Base-by-base conservation (phyloP, 2,113 vertebrate genomes). In the Marcusenius ussheri region DNA sequence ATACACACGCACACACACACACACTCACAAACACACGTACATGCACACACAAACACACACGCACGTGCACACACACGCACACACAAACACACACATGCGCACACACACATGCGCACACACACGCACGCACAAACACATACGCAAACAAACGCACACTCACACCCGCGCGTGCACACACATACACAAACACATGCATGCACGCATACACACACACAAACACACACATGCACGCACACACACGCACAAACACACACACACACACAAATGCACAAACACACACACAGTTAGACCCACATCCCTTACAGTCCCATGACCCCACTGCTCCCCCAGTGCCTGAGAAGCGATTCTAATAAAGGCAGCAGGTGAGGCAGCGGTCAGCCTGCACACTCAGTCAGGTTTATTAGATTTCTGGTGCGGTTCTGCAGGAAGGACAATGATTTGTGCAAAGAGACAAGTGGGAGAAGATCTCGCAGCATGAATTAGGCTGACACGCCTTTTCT, bases 1-100 rank as follows among this genome's bases (percentile, higher is more conserved):
- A 47, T 7, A 9, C 1, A 47, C 8, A 10, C 47, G 9, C 46
- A 2, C 47, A 0, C 47, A 9, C 47, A 0, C 1, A 10, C 47
- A 10, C 9, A 2, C 8, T 9, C 8, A 47, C 47, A 47, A 1
- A 47, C 8, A 47, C 47, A 10, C 1, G 0, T 1, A 10, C 47
- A 47, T 1, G 0, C 46, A 10, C 1, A 0, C 9, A 47, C 47
- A 9, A 0, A 9, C 46, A 9, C 8, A 9, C 46, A 47, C 1
- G 0, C 46, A 46, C 7, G 0, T 1, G 1, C 6, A 8, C 46
- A 46, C 8, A 10, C 9, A 49, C 9, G n/a, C n/a, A 0, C 47
- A 49, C 47, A 10, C 1, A 49, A 8, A 47, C 42, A 47, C 46
- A 4, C 3, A 3, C 42, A 4, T 4, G 5, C 1, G 4, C 42